Percentiles rank a stretch among this genome's conserved stretches.
Evolutionary conservation across 2,797 vertebrate genomes (phyloP).

Genomic region (Melanotaenia trifasciata): DNA sequence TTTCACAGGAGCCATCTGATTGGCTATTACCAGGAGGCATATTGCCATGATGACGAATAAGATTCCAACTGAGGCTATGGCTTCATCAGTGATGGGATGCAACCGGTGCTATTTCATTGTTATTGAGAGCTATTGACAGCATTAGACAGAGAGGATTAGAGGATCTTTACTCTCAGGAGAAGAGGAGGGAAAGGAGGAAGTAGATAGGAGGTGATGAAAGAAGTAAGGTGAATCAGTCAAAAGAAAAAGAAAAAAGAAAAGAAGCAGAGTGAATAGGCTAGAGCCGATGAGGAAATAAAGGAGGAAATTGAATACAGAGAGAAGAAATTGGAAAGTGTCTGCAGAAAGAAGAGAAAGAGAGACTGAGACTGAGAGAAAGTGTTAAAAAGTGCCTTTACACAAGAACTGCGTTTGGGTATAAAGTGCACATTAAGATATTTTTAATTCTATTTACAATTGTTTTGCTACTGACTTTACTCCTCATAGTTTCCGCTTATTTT

Average conservation of each 20-base stretch:
- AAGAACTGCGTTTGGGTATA: constrained; percentile 25
- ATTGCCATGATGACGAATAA: constrained; percentile 77
- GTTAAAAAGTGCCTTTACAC: constrained; percentile 47
- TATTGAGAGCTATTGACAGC: constrained; percentile 80
- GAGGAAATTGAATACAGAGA: constrained; percentile 75
- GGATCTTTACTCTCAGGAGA: constrained; percentile 60
- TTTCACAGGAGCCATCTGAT: constrained; percentile 73
- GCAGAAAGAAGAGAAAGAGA: constrained; percentile 51
- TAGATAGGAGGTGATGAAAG: constrained; percentile 50
- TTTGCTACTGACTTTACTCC: too few relatives aligned
- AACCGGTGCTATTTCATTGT: constrained; percentile 76
- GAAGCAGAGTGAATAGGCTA: constrained; percentile 48
- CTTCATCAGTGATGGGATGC: constrained; percentile 75
- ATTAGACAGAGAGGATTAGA: constrained; percentile 74
- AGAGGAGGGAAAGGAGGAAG: constrained; percentile 12
- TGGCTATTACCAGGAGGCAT: constrained; percentile 79
- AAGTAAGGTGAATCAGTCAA: constrained; percentile 42
- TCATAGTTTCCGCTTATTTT: too few relatives aligned
- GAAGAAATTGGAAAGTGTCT: constrained; percentile 76
- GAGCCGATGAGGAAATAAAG: constrained; percentile 60
- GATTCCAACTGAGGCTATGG: constrained; percentile 66
- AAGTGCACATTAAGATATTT: constrained; percentile 9
- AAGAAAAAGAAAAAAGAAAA: constrained; percentile 2
- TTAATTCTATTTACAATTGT: constrained; percentile 11
- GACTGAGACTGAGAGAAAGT: constrained; percentile 52